phyloP scores from a whole-genome alignment of 2,888 invertebrate genomes.

The Dendrolimus houi region DNA sequence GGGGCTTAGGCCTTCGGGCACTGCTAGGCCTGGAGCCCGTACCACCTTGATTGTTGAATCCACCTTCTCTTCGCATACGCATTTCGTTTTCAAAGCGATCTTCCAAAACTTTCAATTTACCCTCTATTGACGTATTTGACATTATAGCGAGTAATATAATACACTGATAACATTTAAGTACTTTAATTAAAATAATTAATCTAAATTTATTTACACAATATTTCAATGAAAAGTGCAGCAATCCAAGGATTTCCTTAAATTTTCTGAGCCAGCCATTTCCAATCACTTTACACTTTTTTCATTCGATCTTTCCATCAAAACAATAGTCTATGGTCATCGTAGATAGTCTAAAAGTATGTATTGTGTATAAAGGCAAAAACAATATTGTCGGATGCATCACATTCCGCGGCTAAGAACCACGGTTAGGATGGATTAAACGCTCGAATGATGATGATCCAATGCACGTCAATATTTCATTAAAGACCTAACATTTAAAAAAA shows the following conservation, averaged over 20 bases:
- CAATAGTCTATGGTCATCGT: slow-evolving; percentile 6
- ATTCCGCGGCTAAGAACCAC: too few relatives aligned
- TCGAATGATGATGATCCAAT: too few relatives aligned
- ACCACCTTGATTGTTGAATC: slow-evolving; percentile 75
- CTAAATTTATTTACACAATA: slow-evolving; percentile 58
- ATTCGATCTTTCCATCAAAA: slow-evolving; percentile 16
- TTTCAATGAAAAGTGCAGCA: slow-evolving; percentile 56
- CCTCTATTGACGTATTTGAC: slow-evolving; percentile 85
- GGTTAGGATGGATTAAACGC: too few relatives aligned
- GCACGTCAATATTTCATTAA: too few relatives aligned
- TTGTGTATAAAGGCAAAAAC: too few relatives aligned
- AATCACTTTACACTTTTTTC: slow-evolving; percentile 20
- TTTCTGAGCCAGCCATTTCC: slow-evolving; percentile 38
- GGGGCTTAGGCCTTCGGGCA: slow-evolving; percentile 79
- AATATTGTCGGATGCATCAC: too few relatives aligned
- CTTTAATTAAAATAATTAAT: slow-evolving; percentile 43
- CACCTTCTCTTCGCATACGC: slow-evolving; percentile 80
- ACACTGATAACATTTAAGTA: slow-evolving; percentile 56
- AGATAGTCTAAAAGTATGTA: too few relatives aligned
- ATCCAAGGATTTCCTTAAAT: slow-evolving; percentile 61
- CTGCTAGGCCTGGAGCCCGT: slow-evolving; percentile 68
- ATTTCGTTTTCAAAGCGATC: slow-evolving; percentile 81
- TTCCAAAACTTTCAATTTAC: slow-evolving; percentile 89
- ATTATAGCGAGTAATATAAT: slow-evolving; percentile 58
- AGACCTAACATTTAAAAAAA: too few relatives aligned